phyloP scores from a whole-genome alignment of 2,888 invertebrate species.

The Trachelus iudaicus region DNA sequence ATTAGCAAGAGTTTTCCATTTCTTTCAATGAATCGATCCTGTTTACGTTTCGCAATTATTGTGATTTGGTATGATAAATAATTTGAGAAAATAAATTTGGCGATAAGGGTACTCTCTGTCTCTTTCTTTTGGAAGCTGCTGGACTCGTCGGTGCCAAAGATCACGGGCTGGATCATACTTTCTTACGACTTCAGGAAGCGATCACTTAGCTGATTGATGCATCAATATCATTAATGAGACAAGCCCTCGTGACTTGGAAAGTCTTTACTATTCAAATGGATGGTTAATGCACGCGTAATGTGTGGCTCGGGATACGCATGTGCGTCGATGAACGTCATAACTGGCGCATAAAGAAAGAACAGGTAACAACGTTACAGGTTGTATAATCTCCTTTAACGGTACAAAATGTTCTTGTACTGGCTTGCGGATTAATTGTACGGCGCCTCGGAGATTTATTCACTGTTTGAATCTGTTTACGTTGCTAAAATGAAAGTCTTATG shows the following conservation, averaged over 20 bases:
- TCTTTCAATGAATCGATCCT: not conserved
- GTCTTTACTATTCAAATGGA: not conserved
- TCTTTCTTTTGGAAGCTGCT: not conserved
- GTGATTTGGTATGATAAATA: not conserved
- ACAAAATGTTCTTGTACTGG: not conserved
- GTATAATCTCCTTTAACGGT: not conserved
- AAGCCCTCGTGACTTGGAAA: not conserved
- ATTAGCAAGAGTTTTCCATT: not conserved
- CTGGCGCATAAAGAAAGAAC: not conserved
- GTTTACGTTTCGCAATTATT: not conserved
- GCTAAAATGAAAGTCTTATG: not conserved
- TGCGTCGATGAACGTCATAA: not conserved
- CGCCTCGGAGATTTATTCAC: not conserved
- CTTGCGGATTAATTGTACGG: not conserved
- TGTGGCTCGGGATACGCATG: not conserved
- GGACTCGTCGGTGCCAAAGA: not conserved
- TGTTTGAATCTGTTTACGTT: not conserved
- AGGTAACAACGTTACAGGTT: not conserved
- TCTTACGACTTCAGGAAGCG: not conserved
- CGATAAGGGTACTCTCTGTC: not conserved
- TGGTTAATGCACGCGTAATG: not conserved
- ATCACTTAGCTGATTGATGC: not conserved
- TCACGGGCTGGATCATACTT: not conserved
- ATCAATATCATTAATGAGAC: slow-evolving; percentile 2
- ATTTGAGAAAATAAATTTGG: not conserved